Base-by-base conservation (phyloP, 2,888 invertebrate genomes). In the Cataglyphis livida region DNA sequence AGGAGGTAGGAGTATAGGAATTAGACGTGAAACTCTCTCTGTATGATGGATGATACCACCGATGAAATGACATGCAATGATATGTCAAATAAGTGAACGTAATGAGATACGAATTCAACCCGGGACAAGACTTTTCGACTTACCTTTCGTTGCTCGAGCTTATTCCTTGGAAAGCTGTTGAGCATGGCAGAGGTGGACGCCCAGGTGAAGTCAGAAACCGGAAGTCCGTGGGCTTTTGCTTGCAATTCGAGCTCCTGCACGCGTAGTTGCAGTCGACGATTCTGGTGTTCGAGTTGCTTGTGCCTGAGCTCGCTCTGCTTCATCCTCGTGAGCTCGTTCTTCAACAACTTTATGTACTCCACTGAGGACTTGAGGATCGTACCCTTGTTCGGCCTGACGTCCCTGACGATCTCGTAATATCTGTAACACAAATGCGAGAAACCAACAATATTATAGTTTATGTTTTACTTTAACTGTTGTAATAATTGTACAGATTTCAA, bases 331-430 rank as follows among this genome's bases (percentile, higher is more conserved):
- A 97, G 96, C 94, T 97, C 96, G 91, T 95, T 96, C 93, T 95
- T 97, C 81, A 99, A 95, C 86, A 98, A 97, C 94, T 98, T 97
- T 91, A 99, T 99, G 94, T 99, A 99, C 95, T 99, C 99, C 78
- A 99, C 99, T 10, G 99, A 98, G 57, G 99, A 99, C 95, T 99
- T 99, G n/a, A 99, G 95, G 89, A 99, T 99, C 1, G 99, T 99
- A 18, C 99, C 99, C 94, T 98, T 98, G 95, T 98, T 98, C 18
- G 98, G 98, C 44, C 98, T 96, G 61, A 98, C 97, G 94, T 98
- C 98, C 48, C 98, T 95, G 4, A 98, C 98, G 66, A 98, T 97
- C 91, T 98, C 98, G 95, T 97, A 98, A 95, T 98, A 98, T 76
- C 96, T 96, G 91, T 0, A 87, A 84, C 18, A 71, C 5, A 10